Conservation (phyloP, 2,888 invertebrate species). For the Nysson spinosus region DNA sequence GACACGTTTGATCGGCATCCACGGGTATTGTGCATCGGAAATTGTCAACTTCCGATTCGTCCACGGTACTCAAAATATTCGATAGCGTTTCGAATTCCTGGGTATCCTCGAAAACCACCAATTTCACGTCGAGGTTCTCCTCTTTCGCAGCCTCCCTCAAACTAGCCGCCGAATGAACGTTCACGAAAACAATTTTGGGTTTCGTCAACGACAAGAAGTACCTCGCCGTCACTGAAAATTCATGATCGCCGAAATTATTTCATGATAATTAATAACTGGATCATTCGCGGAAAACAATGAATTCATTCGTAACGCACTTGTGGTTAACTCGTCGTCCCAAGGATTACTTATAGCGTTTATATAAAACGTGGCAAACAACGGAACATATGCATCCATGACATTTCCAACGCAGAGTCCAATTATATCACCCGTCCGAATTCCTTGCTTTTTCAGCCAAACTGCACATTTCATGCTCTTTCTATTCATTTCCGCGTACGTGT, state of each 20-base stretch:
- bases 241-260: too few species aligned
- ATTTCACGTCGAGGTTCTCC: constrained; percentile 36
- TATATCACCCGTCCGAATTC: constrained; percentile 56
- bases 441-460: constrained; percentile 62
- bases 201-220: constrained; percentile 55
- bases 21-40: constrained; percentile 21
- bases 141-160: constrained; percentile 38
- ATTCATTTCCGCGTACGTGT: constrained; percentile 57
- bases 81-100: constrained; percentile 30
- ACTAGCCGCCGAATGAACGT: constrained; percentile 29
- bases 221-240: constrained; percentile 47
- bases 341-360: constrained; percentile 62
- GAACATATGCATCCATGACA: constrained; percentile 59
- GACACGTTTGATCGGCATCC: neutral
- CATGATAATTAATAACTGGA: too few species aligned
- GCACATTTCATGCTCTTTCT: constrained; percentile 64
- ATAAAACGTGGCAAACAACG: constrained; percentile 58
- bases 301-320: constrained; percentile 37
- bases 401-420: constrained; percentile 62
- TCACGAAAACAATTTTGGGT: constrained; percentile 64
- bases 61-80: constrained; percentile 4
- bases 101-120: constrained; percentile 57
- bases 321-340: constrained; percentile 59
- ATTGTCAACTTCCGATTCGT: constrained; percentile 10
- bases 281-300: neutral